These are phyloP conservation scores for Acomys russatus DNA, from an alignment of 2,797 vertebrate species.

Conservation along the genomic window DNA sequence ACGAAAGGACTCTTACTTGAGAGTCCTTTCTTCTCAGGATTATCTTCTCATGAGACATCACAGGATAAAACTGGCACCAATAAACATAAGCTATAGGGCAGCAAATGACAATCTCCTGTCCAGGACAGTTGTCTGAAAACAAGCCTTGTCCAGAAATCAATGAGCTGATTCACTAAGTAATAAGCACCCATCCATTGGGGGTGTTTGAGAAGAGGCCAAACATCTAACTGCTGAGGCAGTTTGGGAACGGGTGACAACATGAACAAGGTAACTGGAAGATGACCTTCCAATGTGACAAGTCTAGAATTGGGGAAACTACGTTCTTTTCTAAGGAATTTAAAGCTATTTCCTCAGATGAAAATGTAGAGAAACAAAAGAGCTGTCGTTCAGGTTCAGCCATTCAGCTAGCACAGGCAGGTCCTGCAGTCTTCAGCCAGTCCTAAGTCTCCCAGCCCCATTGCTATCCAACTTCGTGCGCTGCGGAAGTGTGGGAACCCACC, in stretches of 20 bases:
- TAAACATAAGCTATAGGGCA: neutral
- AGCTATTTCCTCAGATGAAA: neutral
- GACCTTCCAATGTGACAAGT: neutral
- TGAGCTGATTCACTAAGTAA: neutral
- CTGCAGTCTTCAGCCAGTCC: neutral
- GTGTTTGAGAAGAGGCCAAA: neutral
- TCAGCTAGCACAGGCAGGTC: neutral
- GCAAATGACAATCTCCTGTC: conserved; percentile 12
- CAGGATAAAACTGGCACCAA: neutral
- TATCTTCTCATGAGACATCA: neutral
- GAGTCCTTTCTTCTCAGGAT: neutral
- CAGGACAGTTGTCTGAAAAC: conserved; percentile 11
- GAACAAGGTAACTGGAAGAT: neutral
- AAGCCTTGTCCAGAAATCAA: neutral
- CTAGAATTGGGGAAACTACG: neutral
- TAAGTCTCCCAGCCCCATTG: neutral
- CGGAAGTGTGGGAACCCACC: neutral
- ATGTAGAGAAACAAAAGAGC: neutral
- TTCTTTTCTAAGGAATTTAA: neutral
- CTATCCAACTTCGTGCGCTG: neutral
- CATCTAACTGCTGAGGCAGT: neutral
- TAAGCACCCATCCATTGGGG: neutral
- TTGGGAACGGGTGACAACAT: neutral
- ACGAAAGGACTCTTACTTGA: neutral
- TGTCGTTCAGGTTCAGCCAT: neutral